Conservation (phyloP, 2,797 vertebrate genomes). For the Forpus xanthops region DNA sequence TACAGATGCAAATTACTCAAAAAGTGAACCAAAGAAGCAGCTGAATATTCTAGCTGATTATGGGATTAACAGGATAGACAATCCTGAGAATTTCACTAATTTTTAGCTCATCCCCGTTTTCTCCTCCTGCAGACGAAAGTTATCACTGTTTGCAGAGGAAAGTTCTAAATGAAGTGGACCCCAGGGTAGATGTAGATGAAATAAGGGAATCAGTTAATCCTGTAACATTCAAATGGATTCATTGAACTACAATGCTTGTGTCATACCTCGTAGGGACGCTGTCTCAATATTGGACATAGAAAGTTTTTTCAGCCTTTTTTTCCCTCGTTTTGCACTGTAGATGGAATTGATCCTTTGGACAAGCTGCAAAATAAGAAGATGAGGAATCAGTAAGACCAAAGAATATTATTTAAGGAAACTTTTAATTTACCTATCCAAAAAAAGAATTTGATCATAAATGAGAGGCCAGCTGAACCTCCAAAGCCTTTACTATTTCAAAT, state of each 20-base stretch:
- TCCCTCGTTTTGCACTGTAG: slow-evolving; percentile 97
- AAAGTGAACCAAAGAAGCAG: not conserved
- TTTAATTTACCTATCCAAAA: not conserved
- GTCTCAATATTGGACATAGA: slow-evolving; percentile 94
- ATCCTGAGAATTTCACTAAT: not conserved
- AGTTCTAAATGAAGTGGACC: not conserved
- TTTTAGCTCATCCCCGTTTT: not conserved
- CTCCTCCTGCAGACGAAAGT: not conserved
- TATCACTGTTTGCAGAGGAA: not conserved
- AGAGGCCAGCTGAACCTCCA: not conserved
- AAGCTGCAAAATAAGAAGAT: slow-evolving; percentile 79
- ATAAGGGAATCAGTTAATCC: not conserved
- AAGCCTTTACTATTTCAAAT: not conserved
- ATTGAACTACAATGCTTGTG: not conserved
- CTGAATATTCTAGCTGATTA: not conserved
- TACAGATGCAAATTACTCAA: not conserved
- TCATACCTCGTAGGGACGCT: slow-evolving; percentile 89
- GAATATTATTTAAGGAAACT: not conserved
- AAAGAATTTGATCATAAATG: not conserved
- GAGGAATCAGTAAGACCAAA: not conserved
- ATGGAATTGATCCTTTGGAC: slow-evolving; percentile 99
- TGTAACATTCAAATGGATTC: not conserved
- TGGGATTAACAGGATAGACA: not conserved
- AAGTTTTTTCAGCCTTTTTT: slow-evolving; percentile 96
- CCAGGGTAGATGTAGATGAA: not conserved